Base-by-base conservation (phyloP, 2,888 invertebrate genomes). In the Andrena dorsata region DNA sequence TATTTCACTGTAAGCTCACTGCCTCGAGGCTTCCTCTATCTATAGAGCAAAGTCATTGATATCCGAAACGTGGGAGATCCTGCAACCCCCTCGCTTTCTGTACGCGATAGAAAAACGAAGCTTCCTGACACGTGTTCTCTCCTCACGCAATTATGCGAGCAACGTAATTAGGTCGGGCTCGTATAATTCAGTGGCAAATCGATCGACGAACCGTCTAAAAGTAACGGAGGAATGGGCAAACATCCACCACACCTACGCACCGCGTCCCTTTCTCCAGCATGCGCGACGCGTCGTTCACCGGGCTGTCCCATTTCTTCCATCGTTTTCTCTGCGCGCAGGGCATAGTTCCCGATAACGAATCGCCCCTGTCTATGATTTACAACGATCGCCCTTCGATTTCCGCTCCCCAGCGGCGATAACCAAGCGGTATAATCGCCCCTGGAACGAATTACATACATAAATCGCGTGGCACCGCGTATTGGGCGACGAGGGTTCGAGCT, bases 201-300 rank as follows among this genome's bases (percentile, higher is more conserved):
- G 86, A 88, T 88, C 82, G 70, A 28, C 53, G 76, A 75, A 78
- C 80, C 82, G 72, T 86, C 77, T 81, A 81, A 83, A 84, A 85
- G 83, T 86, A 90, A 89, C 80, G 81, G 88, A 82, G 76, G 81
- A 84, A 82, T 58, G 82, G 84, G 85, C 85, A 90, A 90, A 90
- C 85, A 88, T 76, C n/a, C 20, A 84, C 86, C 88, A 70, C 85
- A 82, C 89, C 90, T 82, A 82, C 69, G 78, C 68, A 30, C 58
- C 63, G 8, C 66, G 56, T 23, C 56, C 61, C 63, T 30, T 32
- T 16, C 61, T 66, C 20, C 16, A 63, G 13, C 63, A 0, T 64
- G 23, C 7, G 16, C 49, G 10, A 51, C 32, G 16, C 23, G 8
- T 20, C 13, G 16, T 4, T 20, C n/a, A 47, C 53, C 8, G n/a